These are phyloP conservation scores for Caenorhabditis latens DNA, from an alignment of 1,140 invertebrate genomes.

Conservation along the genomic window DNA sequence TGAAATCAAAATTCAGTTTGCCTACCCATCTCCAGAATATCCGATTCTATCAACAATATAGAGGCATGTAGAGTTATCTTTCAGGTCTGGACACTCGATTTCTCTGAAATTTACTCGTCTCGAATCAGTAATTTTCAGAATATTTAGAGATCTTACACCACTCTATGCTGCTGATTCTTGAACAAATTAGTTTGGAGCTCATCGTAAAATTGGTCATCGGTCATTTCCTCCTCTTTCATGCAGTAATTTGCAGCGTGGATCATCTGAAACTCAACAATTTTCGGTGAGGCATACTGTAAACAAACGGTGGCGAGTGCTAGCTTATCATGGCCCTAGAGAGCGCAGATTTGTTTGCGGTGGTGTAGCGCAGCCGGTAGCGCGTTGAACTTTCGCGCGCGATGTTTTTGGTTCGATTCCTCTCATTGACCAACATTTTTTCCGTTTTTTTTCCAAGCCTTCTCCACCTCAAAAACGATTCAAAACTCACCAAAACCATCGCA, in stretches of 20 bases:
- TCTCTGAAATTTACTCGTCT: neutral
- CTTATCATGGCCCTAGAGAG: too few relatives aligned
- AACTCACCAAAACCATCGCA: neutral
- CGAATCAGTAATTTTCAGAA: neutral
- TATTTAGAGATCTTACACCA: neutral
- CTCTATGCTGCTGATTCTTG: neutral
- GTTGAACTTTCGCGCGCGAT: too few relatives aligned
- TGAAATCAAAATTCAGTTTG: neutral
- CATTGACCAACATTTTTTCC: too few relatives aligned
- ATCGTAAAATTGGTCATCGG: neutral
- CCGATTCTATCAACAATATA: conserved; percentile 15
- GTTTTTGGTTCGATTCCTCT: too few relatives aligned
- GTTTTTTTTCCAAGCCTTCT: too few relatives aligned
- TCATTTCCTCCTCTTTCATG: neutral
- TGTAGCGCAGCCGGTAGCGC: too few relatives aligned
- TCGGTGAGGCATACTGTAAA: too few relatives aligned
- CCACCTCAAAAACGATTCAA: neutral
- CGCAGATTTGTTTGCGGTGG: too few relatives aligned
- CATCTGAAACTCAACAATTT: neutral
- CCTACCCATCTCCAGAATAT: neutral
- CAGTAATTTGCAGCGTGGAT: conserved; percentile 7
- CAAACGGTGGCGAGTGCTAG: too few relatives aligned
- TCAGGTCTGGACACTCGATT: neutral
- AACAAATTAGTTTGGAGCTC: neutral
- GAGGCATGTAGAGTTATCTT: conserved; percentile 28